Evolutionary conservation across 2,113 vertebrate genomes (phyloP).

Genomic region (Calidris pygmaea): DNA sequence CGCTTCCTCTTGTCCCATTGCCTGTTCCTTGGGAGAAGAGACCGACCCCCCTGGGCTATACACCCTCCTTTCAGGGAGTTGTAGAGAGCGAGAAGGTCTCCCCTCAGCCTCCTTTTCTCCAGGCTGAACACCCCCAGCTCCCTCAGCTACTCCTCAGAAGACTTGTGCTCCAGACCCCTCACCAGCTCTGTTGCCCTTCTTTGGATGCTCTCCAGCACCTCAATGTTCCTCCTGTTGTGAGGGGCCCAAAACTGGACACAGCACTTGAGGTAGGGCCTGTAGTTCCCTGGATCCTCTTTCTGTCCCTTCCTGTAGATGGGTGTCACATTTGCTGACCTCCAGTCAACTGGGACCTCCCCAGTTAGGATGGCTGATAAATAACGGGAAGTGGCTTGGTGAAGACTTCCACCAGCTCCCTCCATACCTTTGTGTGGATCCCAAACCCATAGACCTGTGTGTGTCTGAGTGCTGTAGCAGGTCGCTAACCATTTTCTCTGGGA

Average conservation of each 20-base stretch:
- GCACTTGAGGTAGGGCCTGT: background rate
- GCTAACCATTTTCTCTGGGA: background rate
- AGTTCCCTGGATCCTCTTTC: background rate
- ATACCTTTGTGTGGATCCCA: background rate
- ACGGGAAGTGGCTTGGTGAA: background rate
- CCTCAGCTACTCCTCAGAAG: background rate
- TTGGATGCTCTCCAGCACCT: background rate
- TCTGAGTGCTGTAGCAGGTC: background rate
- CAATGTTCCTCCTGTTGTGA: background rate
- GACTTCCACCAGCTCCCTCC: background rate
- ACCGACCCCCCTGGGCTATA: background rate
- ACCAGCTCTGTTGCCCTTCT: background rate
- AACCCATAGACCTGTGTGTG: background rate
- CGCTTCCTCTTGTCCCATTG: background rate
- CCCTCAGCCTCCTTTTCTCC: background rate
- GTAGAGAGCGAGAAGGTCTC: background rate
- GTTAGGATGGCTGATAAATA: background rate
- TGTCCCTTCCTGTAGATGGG: background rate
- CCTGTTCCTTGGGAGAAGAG: background rate
- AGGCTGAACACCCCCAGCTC: background rate
- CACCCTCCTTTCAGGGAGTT: background rate
- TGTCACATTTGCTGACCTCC: background rate
- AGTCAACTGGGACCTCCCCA: background rate
- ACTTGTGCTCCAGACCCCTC: background rate
- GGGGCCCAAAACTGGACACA: background rate